Conservation (phyloP, 1,140 invertebrate genomes). For the Sinonovacula constricta region DNA sequence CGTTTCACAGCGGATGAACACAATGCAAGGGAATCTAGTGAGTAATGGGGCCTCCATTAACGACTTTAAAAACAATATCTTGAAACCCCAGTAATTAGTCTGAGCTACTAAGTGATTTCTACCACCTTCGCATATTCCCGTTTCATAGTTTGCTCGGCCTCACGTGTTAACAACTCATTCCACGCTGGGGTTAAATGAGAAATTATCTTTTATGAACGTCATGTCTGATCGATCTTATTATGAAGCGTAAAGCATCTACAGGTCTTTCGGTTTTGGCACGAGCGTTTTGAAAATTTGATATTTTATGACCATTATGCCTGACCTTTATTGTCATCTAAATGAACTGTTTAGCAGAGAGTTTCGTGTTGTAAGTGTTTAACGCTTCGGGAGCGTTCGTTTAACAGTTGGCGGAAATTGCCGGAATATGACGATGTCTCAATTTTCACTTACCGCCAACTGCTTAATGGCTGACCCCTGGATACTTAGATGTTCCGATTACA, state of each 20-base stretch:
- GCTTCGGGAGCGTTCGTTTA: too few relatives aligned
- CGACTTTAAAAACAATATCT: background rate
- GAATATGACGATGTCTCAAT: too few relatives aligned
- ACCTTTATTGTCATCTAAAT: constrained; percentile 30
- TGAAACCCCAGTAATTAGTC: background rate
- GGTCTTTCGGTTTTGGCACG: background rate
- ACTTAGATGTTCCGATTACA: too few relatives aligned
- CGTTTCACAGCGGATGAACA: too few relatives aligned
- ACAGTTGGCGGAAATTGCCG: too few relatives aligned
- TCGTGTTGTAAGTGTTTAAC: constrained; percentile 4
- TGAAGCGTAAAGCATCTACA: constrained; percentile 2
- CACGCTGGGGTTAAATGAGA: constrained; percentile 30
- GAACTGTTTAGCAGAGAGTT: constrained; percentile 2
- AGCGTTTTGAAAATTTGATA: constrained; percentile 44
- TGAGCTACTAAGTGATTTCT: background rate
- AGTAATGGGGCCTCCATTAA: background rate
- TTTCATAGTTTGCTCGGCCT: background rate
- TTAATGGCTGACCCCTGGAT: too few relatives aligned
- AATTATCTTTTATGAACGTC: constrained; percentile 23
- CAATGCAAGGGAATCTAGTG: too few relatives aligned
- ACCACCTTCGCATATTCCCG: background rate
- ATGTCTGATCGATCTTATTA: constrained; percentile 19
- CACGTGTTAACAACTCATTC: background rate
- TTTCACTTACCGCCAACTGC: too few relatives aligned
- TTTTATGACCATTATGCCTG: constrained; percentile 31